phyloP scores from a whole-genome alignment of 2,113 vertebrate species.

The Archilochus colubris region DNA sequence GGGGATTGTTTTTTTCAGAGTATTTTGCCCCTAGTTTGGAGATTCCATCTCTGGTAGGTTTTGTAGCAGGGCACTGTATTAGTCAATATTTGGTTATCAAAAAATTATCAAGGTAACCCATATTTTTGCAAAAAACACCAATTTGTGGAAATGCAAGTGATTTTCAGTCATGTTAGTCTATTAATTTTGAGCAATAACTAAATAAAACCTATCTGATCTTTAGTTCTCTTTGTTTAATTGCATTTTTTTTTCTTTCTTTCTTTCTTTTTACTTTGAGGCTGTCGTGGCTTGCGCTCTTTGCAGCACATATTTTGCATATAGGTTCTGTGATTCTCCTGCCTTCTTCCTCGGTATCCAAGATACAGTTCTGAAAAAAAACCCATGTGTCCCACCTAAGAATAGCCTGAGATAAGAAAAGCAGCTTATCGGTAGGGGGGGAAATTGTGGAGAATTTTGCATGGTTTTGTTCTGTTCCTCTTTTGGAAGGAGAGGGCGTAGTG shows the following conservation, averaged over 20 bases:
- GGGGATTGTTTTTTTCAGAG: conserved; percentile 34
- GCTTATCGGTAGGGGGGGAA: neutral
- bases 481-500: neutral
- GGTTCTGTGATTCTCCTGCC: neutral
- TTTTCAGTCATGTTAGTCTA: neutral
- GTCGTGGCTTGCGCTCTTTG: neutral
- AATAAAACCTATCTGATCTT: neutral
- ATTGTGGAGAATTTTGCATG: neutral
- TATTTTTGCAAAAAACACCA: conserved; percentile 15
- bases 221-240: neutral
- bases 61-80: conserved; percentile 47
- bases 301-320: neutral
- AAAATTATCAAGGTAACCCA: conserved; percentile 29
- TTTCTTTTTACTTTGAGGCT: neutral
- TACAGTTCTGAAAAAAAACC: neutral
- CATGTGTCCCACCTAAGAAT: neutral
- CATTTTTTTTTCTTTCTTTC: neutral
- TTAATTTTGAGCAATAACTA: conserved; percentile 5
- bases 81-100: conserved; percentile 21
- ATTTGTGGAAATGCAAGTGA: neutral
- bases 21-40: conserved; percentile 44
- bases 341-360: neutral
- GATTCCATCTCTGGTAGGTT: conserved; percentile 55
- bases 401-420: neutral
- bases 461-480: neutral